Evolutionary conservation across 1,140 invertebrate species (phyloP), one percentile per base, ranked within the genome.

Genomic region (Achroia grisella): DNA sequence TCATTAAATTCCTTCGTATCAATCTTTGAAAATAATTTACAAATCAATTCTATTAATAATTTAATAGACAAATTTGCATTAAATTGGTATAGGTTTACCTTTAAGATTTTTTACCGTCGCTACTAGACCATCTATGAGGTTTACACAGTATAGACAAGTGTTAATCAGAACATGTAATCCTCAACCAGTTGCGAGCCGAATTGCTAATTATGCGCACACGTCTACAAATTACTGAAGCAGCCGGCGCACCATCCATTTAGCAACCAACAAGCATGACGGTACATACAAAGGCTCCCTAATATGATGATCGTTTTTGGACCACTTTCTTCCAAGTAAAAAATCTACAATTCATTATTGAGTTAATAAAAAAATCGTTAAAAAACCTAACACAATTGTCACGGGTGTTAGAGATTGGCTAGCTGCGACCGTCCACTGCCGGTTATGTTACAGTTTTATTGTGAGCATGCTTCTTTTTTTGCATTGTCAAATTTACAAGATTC

Each of bases 341-440:
- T 48, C 46, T 41, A 56, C 56, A 23, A 23, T 58, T 66, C 60
- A 62, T 66, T 60, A 54, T 6, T 27, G 48, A 28, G 44, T 10
- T 41, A 36, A 31, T 42, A 59, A 62, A 65, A 67, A 68, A 63
- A 47, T 48, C 15, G 39, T 52, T 48, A 62, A 80, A 80, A 79
- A 77, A 62, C 53, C 46, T 75, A 80, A 80, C 66, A 77, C 53
- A 63, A 80, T 77, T 77, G 70, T 69, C 56, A 73, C 67, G 71
- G 56, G 44, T 12, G 30, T 10, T 40, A 39, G 32, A 35, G 30
- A 39, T 34, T 17, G 43, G 27, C 29, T 39, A 27, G 33, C 67
- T 75, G 71, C 69, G 55, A 6, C 17, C 17, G 17, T 6, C 17
- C 17, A 23, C 17, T 23, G 17, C 6, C 17, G 17, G 17, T 23